phyloP scores from a whole-genome alignment of 2,797 vertebrate genomes.

The Propithecus deckenii region DNA sequence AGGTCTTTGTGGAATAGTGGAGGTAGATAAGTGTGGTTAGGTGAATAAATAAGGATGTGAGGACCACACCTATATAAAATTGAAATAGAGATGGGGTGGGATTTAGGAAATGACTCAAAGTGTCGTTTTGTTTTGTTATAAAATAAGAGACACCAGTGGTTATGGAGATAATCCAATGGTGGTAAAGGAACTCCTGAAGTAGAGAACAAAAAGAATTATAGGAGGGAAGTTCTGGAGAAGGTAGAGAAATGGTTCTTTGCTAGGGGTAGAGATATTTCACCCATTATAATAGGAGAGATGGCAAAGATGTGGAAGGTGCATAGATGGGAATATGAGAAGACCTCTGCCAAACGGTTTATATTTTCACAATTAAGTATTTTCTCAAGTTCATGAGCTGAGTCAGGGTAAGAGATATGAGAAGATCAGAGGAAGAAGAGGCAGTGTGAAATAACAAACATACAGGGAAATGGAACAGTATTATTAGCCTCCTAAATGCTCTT shows the following conservation, averaged over 20 bases:
- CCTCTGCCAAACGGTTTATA: background rate
- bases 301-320: background rate
- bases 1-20: background rate
- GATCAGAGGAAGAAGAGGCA: background rate
- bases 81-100: no score
- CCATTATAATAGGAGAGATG: background rate
- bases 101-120: background rate
- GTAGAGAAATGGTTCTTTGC: background rate
- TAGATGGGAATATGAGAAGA: background rate
- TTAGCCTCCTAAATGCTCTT: background rate
- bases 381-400: background rate
- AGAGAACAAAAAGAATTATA: background rate
- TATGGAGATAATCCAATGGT: background rate
- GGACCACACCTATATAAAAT: background rate
- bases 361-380: background rate
- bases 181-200: background rate
- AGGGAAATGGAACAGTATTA: background rate
- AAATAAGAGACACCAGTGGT: background rate
- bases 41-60: background rate
- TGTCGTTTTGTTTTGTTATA: background rate
- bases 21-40: background rate
- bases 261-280: background rate
- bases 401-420: background rate
- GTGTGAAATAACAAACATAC: background rate
- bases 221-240: background rate